Evolutionary conservation across 2,113 vertebrate species (phyloP).

Genomic region (Tetrao urogallus): DNA sequence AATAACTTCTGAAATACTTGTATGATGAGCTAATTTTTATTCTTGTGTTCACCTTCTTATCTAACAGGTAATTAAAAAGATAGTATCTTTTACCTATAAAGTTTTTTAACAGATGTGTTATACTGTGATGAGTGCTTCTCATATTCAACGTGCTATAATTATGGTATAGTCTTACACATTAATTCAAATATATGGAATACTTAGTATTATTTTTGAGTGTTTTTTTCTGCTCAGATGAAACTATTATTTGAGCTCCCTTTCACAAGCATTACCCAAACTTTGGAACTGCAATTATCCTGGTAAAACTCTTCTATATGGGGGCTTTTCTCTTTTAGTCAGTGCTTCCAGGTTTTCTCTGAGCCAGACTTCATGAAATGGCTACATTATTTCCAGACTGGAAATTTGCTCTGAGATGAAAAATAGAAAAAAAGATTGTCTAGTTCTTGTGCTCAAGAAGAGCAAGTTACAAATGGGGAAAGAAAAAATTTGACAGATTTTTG

Average conservation of each 20-base stretch:
- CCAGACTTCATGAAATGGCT: neutral
- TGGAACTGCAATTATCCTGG: neutral
- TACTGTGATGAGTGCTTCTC: neutral
- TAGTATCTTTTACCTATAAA: neutral
- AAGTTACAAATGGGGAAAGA: neutral
- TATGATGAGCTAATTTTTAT: neutral
- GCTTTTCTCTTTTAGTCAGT: neutral
- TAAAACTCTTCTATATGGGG: neutral
- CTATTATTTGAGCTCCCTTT: neutral
- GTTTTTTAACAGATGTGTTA: neutral
- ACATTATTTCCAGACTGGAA: neutral
- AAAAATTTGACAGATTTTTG: neutral
- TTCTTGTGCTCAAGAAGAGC: neutral
- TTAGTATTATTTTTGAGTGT: neutral
- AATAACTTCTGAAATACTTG: neutral
- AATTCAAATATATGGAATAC: neutral
- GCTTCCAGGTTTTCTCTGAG: neutral
- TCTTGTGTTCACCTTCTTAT: neutral
- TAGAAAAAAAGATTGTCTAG: neutral
- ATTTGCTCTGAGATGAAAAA: rapidly evolving
- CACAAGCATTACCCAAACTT: neutral
- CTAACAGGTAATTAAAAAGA: neutral
- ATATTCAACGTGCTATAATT: neutral
- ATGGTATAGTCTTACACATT: neutral
- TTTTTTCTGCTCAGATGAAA: neutral